A percentile compares a stretch with the other conserved stretches of the same genome.
Conservation (phyloP, 2,797 vertebrate genomes). For the Carcharodon carcharias region DNA sequence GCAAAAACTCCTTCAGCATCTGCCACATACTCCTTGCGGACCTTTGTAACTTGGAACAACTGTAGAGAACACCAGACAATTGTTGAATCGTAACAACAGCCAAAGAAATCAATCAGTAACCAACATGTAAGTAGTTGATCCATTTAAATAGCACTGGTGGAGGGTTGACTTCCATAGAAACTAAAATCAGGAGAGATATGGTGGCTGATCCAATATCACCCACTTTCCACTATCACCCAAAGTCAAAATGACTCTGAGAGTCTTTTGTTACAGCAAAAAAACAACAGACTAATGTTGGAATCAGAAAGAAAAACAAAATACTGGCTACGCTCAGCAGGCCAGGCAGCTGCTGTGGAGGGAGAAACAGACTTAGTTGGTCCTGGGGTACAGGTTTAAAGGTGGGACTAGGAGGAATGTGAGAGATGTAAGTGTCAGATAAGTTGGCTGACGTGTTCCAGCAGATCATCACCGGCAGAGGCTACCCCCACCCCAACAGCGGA, state of each 20-base stretch:
- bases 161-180: background rate
- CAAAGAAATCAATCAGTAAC: background rate
- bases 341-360: no score
- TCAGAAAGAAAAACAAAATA: no score
- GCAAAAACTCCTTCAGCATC: background rate
- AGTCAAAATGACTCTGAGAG: background rate
- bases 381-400: no score
- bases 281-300: no score
- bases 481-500: no score
- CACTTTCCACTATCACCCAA: background rate
- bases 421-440: no score
- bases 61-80: background rate
- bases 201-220: background rate
- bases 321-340: no score
- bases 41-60: background rate
- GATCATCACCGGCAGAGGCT: no score
- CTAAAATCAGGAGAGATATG: background rate
- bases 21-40: background rate
- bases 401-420: no score
- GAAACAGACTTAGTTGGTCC: no score
- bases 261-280: background rate
- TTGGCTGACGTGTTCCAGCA: no score
- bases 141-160: background rate
- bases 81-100: background rate
- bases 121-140: background rate